These are phyloP conservation scores for Ochropacha duplaris DNA, from an alignment of 2,888 invertebrate species.

Conservation along the genomic window DNA sequence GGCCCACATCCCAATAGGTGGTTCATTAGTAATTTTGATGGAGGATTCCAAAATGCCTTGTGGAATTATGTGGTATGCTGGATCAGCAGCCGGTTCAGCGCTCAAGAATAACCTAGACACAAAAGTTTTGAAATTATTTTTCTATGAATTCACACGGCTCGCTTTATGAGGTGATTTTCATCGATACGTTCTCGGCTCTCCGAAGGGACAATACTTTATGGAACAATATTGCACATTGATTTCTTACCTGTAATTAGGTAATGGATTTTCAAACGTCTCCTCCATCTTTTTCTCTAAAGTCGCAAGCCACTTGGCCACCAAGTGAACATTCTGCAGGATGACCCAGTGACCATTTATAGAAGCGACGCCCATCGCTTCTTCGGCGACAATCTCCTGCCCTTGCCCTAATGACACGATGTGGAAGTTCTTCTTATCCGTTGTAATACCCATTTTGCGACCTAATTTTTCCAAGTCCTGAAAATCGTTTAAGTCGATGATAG, in stretches of 20 bases:
- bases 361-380: slow-evolving; percentile 91
- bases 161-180: not conserved
- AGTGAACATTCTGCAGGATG: slow-evolving; percentile 95
- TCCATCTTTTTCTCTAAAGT: slow-evolving; percentile 96
- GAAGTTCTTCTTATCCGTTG: slow-evolving; percentile 91
- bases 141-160: too few relatives aligned
- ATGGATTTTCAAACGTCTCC: slow-evolving; percentile 86
- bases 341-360: slow-evolving; percentile 94
- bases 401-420: slow-evolving; percentile 97
- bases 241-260: slow-evolving; percentile 80
- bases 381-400: slow-evolving; percentile 96
- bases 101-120: slow-evolving; percentile 88
- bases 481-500: too few relatives aligned
- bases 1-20: slow-evolving; percentile 96
- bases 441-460: slow-evolving; percentile 91
- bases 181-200: not conserved
- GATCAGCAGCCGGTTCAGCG: slow-evolving; percentile 91
- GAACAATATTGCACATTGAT: too few relatives aligned
- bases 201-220: too few relatives aligned
- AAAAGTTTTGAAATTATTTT: slow-evolving; percentile 36
- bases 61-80: slow-evolving; percentile 85
- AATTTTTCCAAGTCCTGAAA: slow-evolving; percentile 92
- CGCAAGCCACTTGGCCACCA: slow-evolving; percentile 95
- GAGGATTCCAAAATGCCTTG: slow-evolving; percentile 96
- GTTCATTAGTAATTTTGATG: slow-evolving; percentile 98